Evolutionary conservation across 2,797 vertebrate species (phyloP), one percentile per base, ranked within the genome.

Genomic region (Silurus aristotelis): DNA sequence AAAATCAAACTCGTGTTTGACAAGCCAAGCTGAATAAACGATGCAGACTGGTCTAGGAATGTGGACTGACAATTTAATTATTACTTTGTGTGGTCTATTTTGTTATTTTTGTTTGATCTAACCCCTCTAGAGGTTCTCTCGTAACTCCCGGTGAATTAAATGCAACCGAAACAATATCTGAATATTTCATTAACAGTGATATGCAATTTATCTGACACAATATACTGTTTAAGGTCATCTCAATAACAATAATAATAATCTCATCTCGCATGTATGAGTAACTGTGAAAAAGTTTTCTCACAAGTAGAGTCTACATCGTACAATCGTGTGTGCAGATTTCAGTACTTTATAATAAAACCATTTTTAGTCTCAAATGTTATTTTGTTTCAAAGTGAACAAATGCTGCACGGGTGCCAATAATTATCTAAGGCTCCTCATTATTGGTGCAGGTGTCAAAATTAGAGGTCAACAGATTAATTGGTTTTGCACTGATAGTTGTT

Each of bases 371-470:
- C 10, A 9, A 2, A n/a, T 55, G 48, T 27, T 25, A 22, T 52
- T 2, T 8, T 73, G 46, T 13, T 52, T 17, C 46, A 73, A 1
- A 52, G 52, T 58, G 14, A 58, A 55, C n/a, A 75, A 76, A 56
- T 27, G 56, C 52, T 56, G 25, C 7, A 76, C n/a, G 15, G 15
- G 52, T 31, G 73, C 25, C n/a, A 78, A 63, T 46, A 63, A 15
- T 63, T 14, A 61, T 22, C 25, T 31, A 8, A 56, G n/a, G 4
- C 2, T 56, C 91, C 48, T 52, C 48, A 52, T 52, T 52, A 52
- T 10, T 38, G 4, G 31, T 90, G 92, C 90, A 89, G 90, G 88
- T 91, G 91, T 89, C 31, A 31, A 31, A 31, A 31, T 3, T 31
- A 31, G 31, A 31, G 31, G 31, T 31, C 31, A 31, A 31, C 31